Percentiles rank a stretch among this genome's conserved stretches.
phyloP scores from a whole-genome alignment of 1,140 invertebrate species.

The Drosophila dunni region DNA sequence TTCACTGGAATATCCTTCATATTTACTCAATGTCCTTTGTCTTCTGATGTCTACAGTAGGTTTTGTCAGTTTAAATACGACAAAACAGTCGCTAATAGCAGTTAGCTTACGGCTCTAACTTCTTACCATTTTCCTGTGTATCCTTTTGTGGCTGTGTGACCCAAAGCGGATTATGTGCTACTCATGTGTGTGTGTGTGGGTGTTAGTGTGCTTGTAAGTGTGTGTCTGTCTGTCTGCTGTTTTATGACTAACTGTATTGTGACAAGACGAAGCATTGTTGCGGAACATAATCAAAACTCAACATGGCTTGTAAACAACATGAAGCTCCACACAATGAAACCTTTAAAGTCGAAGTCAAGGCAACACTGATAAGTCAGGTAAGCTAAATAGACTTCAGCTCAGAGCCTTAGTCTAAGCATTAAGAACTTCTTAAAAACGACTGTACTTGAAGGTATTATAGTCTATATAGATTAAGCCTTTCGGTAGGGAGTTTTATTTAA shows the following conservation, averaged over 20 bases:
- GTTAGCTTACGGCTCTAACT: constrained; percentile 3
- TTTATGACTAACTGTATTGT: constrained; percentile 18
- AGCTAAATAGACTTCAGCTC: too few species aligned
- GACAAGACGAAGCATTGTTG: constrained; percentile 20
- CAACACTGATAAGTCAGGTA: background rate
- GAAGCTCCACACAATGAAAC: background rate
- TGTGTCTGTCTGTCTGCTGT: constrained; percentile 15
- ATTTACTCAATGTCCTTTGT: background rate
- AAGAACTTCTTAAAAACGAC: too few species aligned
- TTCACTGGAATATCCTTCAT: background rate
- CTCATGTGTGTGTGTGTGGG: background rate
- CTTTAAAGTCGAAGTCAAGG: background rate
- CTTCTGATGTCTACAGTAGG: constrained; percentile 8
- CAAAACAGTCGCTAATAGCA: constrained; percentile 34
- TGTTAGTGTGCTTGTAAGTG: background rate
- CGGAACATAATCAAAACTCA: constrained; percentile 30
- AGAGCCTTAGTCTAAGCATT: too few species aligned
- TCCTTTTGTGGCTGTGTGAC: constrained; percentile 41
- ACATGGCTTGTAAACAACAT: constrained; percentile 7
- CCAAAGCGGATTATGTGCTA: constrained; percentile 42
- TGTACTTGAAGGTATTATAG: too few species aligned
- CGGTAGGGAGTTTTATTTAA: too few species aligned
- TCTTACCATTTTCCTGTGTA: background rate
- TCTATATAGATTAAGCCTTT: too few species aligned
- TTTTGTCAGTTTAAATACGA: constrained; percentile 28